These are phyloP conservation scores for Pseudorhombus dupliciocellatus DNA, from an alignment of 2,113 vertebrate species.

Conservation along the genomic window DNA sequence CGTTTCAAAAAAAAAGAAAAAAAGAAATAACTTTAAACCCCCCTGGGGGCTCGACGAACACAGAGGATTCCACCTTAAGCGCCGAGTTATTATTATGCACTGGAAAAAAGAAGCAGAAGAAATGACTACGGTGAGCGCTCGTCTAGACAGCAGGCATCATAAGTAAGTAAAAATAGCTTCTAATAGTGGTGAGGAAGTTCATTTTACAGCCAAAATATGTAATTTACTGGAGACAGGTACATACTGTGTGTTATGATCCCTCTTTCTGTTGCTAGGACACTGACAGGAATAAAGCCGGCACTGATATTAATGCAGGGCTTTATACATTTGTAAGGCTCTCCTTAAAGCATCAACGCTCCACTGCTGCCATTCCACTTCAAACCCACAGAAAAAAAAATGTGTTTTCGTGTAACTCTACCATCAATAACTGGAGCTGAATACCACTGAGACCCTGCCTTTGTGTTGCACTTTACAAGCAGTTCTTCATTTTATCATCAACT, in stretches of 20 bases:
- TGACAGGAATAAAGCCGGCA: neutral
- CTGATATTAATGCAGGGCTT: constrained; percentile 1
- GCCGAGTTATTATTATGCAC: neutral
- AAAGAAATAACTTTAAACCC: constrained; percentile 31
- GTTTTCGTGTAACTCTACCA: neutral
- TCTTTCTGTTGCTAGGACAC: constrained; percentile 14
- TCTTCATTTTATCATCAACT: neutral
- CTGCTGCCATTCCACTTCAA: neutral
- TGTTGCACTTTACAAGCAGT: neutral
- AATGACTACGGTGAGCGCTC: neutral
- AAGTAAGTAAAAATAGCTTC: neutral
- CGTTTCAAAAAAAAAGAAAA: constrained; percentile 34
- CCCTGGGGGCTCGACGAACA: constrained; percentile 1
- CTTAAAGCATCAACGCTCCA: neutral
- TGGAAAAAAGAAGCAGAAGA: neutral
- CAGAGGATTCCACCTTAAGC: constrained; percentile 12
- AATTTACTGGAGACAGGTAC: constrained; percentile 12
- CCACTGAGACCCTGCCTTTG: constrained; percentile 1
- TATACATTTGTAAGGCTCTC: neutral
- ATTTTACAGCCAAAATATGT: constrained; percentile 9
- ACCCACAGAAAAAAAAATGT: neutral
- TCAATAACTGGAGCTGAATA: neutral
- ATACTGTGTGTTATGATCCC: constrained; percentile 1
- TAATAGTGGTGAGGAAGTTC: neutral
- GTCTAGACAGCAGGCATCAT: neutral